Base-by-base conservation (phyloP, 2,113 vertebrate genomes). In the Sphaerodactylus townsendi region DNA sequence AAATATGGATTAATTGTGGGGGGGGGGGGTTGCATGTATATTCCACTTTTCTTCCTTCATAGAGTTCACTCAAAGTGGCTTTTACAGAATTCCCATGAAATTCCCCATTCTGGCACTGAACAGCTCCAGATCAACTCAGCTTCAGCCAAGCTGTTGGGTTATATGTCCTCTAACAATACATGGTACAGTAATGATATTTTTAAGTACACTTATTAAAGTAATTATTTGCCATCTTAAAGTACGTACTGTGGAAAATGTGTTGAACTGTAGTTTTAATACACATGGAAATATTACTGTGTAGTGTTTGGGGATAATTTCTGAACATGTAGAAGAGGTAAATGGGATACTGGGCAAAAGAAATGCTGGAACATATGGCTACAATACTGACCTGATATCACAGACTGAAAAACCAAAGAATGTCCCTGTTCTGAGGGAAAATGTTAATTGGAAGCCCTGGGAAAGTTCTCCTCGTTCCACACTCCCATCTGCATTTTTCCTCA, bases 371-470 rank as follows among this genome's bases (percentile, higher is more conserved):
- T 59, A 5, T 25, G 65, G 14, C 83, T 35, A 39, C 0, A 0
- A 28, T 10, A 28, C 5, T 89, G n/a, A 30, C 35, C 4, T 89
- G 21, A 1, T 70, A 13, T 84, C 77, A 82, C 14, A 37, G 39
- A 21, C 1, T 72, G 35, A 13, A 84, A 92, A 85, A 90, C 30
- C 44, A 90, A 37, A 23, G 25, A 76, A 88, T 71, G 76, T 90
- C 72, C 73, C 65, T 46, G 35, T 64, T 91, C 85, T 41, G 66
- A 74, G 48, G 56, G 2, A 81, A 76, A 62, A 85, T 5, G 14
- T 81, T 21, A 2, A 13, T 86, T 86, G 56, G 74, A 88, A 86
- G 7, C 86, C 83, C 69, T 88, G n/a, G 69, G 90, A 81, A 93
- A 64, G 25, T 74, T 65, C 84, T 46, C 87, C 90, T 88, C 44